phyloP scores from a whole-genome alignment of 2,113 vertebrate genomes.

The Cinclus cinclus region DNA sequence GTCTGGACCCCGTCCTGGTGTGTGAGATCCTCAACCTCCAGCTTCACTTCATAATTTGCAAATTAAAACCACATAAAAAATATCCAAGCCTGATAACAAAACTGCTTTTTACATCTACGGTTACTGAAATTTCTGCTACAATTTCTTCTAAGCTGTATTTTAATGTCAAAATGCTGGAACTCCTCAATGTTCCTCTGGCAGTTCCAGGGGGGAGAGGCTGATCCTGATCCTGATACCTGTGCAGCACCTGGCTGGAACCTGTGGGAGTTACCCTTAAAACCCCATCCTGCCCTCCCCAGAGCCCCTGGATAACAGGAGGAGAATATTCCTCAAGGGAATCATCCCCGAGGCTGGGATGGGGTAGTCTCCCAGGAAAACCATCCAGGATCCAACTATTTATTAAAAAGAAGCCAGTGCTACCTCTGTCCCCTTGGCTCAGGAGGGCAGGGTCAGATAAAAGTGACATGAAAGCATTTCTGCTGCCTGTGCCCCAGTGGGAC shows the following conservation, averaged over 20 bases:
- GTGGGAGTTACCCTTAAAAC: neutral
- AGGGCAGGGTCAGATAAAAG: slow-evolving; percentile 1
- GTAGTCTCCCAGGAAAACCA: neutral
- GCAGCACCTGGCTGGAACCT: neutral
- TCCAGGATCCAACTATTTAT: rapidly evolving
- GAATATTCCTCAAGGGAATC: neutral
- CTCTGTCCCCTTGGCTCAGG: slow-evolving; percentile 5
- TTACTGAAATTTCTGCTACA: neutral
- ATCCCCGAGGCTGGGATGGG: neutral
- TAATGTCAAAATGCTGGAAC: neutral
- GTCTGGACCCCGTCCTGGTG: neutral
- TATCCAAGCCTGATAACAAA: neutral
- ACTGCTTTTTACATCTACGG: rapidly evolving
- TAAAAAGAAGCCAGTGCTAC: neutral
- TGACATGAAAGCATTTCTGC: slow-evolving; percentile 11
- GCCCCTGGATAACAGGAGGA: rapidly evolving
- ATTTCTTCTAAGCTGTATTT: neutral
- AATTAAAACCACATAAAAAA: neutral
- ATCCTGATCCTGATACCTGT: rapidly evolving
- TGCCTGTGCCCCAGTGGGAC: neutral
- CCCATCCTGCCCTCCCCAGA: neutral
- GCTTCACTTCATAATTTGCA: neutral
- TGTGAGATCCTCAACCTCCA: neutral
- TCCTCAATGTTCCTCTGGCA: neutral
- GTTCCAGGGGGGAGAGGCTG: neutral